Evolutionary conservation across 2,113 vertebrate genomes (phyloP).

Genomic region (Sapajus apella): DNA sequence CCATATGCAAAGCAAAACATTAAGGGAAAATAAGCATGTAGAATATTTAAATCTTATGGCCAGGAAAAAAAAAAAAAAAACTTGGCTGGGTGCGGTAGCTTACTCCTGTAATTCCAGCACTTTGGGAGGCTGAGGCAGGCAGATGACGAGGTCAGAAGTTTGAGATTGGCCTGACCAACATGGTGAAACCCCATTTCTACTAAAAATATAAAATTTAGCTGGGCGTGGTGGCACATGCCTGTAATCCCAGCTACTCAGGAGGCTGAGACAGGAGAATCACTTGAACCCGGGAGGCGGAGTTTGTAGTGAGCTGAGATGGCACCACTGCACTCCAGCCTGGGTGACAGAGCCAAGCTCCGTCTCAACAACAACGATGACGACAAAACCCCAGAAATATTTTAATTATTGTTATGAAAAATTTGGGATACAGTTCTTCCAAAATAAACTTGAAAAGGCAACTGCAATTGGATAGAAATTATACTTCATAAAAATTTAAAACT

Average conservation of each 20-base stretch:
- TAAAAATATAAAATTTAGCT: background rate
- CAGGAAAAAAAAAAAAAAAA: background rate
- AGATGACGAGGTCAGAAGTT: too few relatives aligned
- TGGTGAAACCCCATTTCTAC: too few relatives aligned
- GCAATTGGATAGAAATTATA: constrained; percentile 9
- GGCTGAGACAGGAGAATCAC: too few relatives aligned
- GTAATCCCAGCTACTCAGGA: background rate
- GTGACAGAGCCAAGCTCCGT: too few relatives aligned
- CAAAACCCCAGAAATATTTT: background rate
- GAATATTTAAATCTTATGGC: background rate
- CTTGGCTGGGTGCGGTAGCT: background rate
- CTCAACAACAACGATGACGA: too few relatives aligned
- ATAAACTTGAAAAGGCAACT: constrained; percentile 35
- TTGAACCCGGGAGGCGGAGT: too few relatives aligned
- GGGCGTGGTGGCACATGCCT: background rate
- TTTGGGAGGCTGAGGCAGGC: too few relatives aligned
- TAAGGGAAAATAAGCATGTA: background rate
- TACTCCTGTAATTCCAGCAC: too few relatives aligned
- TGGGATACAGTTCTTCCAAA: constrained; percentile 22
- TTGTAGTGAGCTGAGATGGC: too few relatives aligned
- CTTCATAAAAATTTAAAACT: constrained; percentile 23
- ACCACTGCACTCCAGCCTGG: too few relatives aligned
- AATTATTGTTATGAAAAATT: constrained; percentile 12
- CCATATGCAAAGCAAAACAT: background rate
- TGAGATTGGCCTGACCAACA: too few relatives aligned